These are phyloP conservation scores for Sebastes hubbsi DNA, from an alignment of 2,797 vertebrate species.

Conservation along the genomic window DNA sequence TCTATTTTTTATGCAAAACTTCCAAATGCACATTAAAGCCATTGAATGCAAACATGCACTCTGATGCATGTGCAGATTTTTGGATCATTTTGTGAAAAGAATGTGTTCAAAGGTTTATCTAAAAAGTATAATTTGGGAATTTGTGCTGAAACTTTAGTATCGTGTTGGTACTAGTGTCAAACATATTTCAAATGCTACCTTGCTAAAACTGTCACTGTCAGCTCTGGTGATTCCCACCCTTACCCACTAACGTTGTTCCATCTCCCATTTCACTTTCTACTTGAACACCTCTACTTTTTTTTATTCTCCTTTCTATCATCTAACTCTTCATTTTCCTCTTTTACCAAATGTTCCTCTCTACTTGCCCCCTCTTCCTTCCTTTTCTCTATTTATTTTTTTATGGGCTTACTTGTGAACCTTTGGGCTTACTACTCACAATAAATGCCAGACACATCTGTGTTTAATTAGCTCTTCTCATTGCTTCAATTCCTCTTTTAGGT, in stretches of 20 bases:
- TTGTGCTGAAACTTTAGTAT: background rate
- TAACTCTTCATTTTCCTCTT: background rate
- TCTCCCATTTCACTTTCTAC: background rate
- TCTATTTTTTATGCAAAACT: background rate
- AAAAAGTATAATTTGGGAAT: background rate
- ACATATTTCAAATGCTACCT: background rate
- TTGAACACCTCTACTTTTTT: background rate
- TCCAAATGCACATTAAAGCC: background rate
- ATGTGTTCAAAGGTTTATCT: background rate
- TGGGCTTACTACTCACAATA: background rate
- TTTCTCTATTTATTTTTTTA: background rate
- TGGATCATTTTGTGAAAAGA: background rate
- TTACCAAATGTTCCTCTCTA: background rate
- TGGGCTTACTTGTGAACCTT: background rate
- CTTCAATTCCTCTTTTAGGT: background rate
- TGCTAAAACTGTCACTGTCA: background rate
- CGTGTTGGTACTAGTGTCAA: background rate
- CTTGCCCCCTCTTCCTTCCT: background rate
- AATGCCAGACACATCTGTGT: background rate
- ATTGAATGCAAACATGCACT: background rate
- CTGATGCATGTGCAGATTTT: background rate
- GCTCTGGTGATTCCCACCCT: too few relatives aligned
- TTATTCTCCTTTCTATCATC: background rate
- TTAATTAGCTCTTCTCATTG: background rate
- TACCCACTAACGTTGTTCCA: background rate